Percentiles rank a stretch among this genome's conserved stretches.
Evolutionary conservation across 2,888 invertebrate genomes (phyloP).

Genomic region (Linyphia triangularis): DNA sequence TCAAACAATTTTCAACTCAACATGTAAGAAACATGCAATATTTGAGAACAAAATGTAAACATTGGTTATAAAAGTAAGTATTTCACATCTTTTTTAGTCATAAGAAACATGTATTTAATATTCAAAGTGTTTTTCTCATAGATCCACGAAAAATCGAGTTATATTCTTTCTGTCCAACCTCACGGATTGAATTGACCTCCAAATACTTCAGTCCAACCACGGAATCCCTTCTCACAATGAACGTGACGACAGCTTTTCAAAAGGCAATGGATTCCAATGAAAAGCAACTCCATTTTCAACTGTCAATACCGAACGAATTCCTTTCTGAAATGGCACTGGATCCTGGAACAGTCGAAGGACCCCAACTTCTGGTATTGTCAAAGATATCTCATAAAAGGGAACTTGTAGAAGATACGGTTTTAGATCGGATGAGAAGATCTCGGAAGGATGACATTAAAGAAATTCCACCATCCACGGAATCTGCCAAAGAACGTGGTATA

Average conservation of each 20-base stretch:
- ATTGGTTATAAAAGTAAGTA: no score
- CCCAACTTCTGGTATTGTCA: conserved; percentile 59
- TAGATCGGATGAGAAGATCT: conserved; percentile 41
- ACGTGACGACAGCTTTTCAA: conserved; percentile 26
- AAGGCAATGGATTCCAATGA: neutral
- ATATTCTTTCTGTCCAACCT: neutral
- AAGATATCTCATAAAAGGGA: neutral
- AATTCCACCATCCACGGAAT: neutral
- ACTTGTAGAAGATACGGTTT: neutral
- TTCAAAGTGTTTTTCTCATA: neutral
- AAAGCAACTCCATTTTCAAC: neutral
- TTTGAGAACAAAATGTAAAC: no score
- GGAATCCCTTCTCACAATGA: conserved; percentile 13
- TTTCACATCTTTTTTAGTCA: no score
- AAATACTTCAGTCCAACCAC: neutral
- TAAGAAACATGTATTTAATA: neutral
- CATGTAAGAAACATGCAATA: neutral
- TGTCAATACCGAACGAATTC: conserved; percentile 2
- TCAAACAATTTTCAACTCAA: neutral
- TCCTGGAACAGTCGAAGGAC: neutral
- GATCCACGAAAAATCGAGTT: conserved; percentile 6
- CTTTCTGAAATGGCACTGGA: neutral
- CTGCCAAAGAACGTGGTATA: neutral
- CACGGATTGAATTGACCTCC: neutral
- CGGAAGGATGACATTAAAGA: conserved; percentile 7